Percentiles rank a stretch among this genome's conserved stretches.
Evolutionary conservation across 2,888 invertebrate species (phyloP).

Genomic region (Epicampocera succincta): DNA sequence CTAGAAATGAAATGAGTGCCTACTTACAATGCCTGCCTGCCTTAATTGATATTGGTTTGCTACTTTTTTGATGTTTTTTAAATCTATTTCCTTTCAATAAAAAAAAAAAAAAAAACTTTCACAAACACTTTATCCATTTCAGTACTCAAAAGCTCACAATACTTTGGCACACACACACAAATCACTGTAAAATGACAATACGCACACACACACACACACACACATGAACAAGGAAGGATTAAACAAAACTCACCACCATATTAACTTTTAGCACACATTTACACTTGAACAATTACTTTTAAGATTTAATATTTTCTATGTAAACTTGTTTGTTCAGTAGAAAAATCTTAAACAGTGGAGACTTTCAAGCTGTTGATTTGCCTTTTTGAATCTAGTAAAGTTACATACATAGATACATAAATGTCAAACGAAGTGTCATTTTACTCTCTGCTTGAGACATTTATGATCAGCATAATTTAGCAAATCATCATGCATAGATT

Average conservation of each 20-base stretch:
- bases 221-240: not conserved
- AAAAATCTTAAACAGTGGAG: not conserved
- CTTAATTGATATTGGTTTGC: conserved; percentile 74
- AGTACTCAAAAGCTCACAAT: conserved; percentile 22
- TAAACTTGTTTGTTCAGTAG: conserved; percentile 7
- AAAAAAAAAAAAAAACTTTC: not conserved
- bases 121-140: conserved; percentile 14
- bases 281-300: conserved; percentile 12
- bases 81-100: conserved; percentile 62
- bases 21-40: conserved; percentile 74
- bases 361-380: not conserved
- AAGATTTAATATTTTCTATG: not conserved
- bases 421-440: too few relatives aligned
- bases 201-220: conserved; percentile 15
- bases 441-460: too few relatives aligned
- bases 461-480: too few relatives aligned
- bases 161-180: not conserved
- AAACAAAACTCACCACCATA: not conserved
- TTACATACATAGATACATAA: too few relatives aligned
- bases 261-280: conserved; percentile 32
- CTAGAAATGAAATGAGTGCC: conserved; percentile 73
- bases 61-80: conserved; percentile 70
- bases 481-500: too few relatives aligned
- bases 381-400: not conserved
- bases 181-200: not conserved